Conservation (phyloP, 2,113 vertebrate species). For the Cynoglossus semilaevis region DNA sequence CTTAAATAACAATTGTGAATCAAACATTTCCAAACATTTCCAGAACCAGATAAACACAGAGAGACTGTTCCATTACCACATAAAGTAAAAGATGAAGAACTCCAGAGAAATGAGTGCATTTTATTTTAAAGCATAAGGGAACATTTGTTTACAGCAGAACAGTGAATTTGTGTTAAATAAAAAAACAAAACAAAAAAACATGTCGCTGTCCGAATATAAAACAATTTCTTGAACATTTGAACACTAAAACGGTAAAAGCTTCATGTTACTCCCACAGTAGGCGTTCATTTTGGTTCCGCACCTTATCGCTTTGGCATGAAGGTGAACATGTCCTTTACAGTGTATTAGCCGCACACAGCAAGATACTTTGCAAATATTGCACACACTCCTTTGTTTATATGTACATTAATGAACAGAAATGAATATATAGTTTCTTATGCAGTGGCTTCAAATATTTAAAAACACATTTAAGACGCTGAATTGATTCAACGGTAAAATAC, state of each 20-base stretch:
- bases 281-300: conserved; percentile 77
- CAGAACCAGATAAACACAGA: too few relatives aligned
- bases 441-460: conserved; percentile 67
- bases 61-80: too few relatives aligned
- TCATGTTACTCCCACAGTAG: conserved; percentile 86
- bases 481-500: conserved; percentile 71
- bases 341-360: conserved; percentile 90
- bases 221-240: conserved; percentile 86
- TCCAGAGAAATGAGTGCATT: conserved; percentile 79
- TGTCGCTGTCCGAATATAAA: conserved; percentile 90
- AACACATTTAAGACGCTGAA: conserved; percentile 72
- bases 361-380: conserved; percentile 92
- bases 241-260: conserved; percentile 89
- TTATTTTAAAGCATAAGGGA: conserved; percentile 90
- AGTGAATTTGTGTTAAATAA: conserved; percentile 95
- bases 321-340: conserved; percentile 80
- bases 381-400: conserved; percentile 80
- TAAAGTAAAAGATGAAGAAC: not conserved
- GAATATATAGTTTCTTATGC: conserved; percentile 65
- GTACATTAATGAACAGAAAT: conserved; percentile 84
- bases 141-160: conserved; percentile 91
- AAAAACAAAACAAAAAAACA: conserved; percentile 81
- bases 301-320: conserved; percentile 91
- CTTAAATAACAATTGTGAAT: too few relatives aligned
- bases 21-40: too few relatives aligned